A percentile compares a stretch with the other conserved stretches of the same genome.
phyloP scores from a whole-genome alignment of 2,113 vertebrate genomes.

The Tretioscincus oriximinensis region DNA sequence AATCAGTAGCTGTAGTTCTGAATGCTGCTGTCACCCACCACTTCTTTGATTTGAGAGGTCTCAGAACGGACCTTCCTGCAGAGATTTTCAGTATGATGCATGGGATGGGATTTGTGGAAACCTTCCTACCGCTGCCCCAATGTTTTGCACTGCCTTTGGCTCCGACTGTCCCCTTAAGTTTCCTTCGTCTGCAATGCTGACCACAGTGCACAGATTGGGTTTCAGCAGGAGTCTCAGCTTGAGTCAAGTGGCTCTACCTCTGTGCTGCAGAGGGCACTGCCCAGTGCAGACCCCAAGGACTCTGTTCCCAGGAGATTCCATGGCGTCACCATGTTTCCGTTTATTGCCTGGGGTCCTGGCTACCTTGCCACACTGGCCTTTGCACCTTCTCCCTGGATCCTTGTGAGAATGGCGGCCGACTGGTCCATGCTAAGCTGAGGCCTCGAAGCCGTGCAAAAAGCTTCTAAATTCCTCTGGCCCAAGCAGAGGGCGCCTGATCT shows the following conservation, averaged over 20 bases:
- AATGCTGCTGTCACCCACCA: not conserved
- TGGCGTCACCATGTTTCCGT: not conserved
- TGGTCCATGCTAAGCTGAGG: not conserved
- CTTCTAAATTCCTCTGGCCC: not conserved
- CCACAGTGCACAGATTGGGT: not conserved
- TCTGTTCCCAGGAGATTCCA: not conserved
- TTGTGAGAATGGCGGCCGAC: not conserved
- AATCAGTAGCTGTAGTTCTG: not conserved
- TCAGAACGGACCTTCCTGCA: not conserved
- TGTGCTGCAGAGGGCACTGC: not conserved
- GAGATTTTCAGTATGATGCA: too few species aligned
- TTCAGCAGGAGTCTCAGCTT: conserved; percentile 22
- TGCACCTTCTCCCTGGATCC: conserved; percentile 35
- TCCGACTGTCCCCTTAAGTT: not conserved
- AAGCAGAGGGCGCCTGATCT: not conserved
- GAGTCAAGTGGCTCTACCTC: not conserved
- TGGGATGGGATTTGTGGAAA: not conserved
- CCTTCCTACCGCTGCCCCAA: not conserved
- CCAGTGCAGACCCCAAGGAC: not conserved
- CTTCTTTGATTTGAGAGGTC: not conserved
- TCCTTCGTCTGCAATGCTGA: conserved; percentile 24
- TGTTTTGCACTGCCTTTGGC: not conserved
- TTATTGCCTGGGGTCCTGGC: not conserved
- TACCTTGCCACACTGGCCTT: not conserved
- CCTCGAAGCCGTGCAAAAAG: rapidly evolving